These are phyloP conservation scores for Gallinago paraguaiae DNA, from an alignment of 2,113 vertebrate genomes.

Conservation along the genomic window DNA sequence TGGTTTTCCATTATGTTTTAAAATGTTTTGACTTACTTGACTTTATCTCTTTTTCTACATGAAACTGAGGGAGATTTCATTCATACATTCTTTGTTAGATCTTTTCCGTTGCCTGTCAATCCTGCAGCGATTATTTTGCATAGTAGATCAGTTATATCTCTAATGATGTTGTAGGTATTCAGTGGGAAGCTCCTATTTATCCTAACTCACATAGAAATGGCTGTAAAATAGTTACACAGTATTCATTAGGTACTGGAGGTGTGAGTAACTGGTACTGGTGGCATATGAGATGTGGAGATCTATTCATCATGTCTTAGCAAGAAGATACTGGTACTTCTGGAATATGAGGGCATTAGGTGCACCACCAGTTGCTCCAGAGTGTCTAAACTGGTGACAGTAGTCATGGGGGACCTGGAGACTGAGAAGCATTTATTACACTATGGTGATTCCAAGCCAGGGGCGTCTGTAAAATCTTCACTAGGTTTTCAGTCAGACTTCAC, in stretches of 20 bases:
- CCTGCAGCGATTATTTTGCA: background rate
- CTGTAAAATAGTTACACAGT: background rate
- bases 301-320: background rate
- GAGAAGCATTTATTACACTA: background rate
- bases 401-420: background rate
- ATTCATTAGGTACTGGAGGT: background rate
- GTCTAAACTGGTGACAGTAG: background rate
- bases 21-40: background rate
- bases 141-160: background rate
- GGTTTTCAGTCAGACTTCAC: background rate
- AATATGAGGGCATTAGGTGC: background rate
- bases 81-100: background rate
- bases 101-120: background rate
- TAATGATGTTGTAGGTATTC: background rate
- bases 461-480: background rate
- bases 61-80: background rate
- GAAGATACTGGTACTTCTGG: background rate
- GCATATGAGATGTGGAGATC: fast-evolving
- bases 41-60: background rate
- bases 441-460: background rate
- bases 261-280: background rate
- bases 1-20: background rate
- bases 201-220: background rate
- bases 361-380: background rate
- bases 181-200: background rate